Evolutionary conservation across 2,888 invertebrate genomes (phyloP).

Genomic region (Archaeoteleia sp.): DNA sequence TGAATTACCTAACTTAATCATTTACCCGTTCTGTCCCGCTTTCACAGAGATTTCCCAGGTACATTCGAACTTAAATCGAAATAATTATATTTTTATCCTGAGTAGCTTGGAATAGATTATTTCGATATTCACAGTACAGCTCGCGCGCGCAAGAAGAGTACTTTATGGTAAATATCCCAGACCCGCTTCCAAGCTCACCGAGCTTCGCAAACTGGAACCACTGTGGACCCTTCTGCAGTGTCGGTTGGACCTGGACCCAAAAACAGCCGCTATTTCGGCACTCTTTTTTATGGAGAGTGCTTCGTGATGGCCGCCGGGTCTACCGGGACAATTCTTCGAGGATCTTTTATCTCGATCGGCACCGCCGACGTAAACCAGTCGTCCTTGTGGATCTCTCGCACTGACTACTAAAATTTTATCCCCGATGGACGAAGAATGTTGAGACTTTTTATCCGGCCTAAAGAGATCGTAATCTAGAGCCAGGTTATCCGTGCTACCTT

Average conservation of each 20-base stretch:
- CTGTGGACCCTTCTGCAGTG: constrained; percentile 66
- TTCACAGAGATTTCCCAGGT: constrained; percentile 45
- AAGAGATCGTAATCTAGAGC: constrained; percentile 86
- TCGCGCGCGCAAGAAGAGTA: no score
- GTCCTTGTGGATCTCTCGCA: constrained; percentile 75
- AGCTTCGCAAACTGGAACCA: constrained; percentile 69
- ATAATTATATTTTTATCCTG: constrained; percentile 19
- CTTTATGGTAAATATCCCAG: constrained; percentile 70
- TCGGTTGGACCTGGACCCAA: constrained; percentile 80
- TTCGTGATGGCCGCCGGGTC: constrained; percentile 75
- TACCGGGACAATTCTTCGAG: constrained; percentile 54
- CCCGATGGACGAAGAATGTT: constrained; percentile 62
- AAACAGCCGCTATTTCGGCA: constrained; percentile 91
- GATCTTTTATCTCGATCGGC: constrained; percentile 63
- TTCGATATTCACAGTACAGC: not conserved
- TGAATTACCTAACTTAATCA: constrained; percentile 7
- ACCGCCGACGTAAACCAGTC: constrained; percentile 75
- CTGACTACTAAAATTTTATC: constrained; percentile 76
- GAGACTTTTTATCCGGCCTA: constrained; percentile 70
- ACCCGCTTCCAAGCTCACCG: constrained; percentile 71
- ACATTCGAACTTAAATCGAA: constrained; percentile 29
- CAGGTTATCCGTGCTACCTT: constrained; percentile 79
- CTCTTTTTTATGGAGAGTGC: constrained; percentile 91
- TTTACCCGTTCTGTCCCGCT: constrained; percentile 39
- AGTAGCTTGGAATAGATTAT: constrained; percentile 2